Conservation (phyloP, 2,113 vertebrate species). For the Piprites chloris region DNA sequence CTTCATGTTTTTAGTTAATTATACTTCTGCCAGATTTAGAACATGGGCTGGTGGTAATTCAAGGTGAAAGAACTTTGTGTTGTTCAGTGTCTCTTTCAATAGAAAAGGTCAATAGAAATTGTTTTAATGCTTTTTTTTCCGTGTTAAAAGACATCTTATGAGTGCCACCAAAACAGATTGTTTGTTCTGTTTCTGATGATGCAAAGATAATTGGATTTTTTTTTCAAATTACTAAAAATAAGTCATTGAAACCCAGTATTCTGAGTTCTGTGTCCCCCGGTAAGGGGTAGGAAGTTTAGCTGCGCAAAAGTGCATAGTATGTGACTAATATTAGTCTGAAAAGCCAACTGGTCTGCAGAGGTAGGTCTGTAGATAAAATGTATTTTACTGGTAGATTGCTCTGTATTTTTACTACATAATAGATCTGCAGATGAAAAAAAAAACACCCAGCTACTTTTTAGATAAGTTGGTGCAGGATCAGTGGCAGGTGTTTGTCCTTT, state of each 20-base stretch:
- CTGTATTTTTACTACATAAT: not conserved
- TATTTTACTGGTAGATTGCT: not conserved
- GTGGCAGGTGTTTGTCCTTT: not conserved
- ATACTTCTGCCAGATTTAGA: not conserved
- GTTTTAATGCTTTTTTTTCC: not conserved
- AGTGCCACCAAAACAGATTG: not conserved
- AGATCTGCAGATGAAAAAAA: not conserved
- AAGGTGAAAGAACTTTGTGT: not conserved
- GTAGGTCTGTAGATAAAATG: not conserved
- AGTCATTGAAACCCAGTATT: not conserved
- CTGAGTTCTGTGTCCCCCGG: not conserved
- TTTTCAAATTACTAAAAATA: not conserved
- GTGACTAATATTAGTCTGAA: not conserved
- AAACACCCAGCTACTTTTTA: not conserved
- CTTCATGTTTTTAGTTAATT: not conserved
- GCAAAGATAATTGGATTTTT: not conserved
- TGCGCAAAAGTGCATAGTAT: not conserved
- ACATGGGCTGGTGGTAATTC: not conserved
- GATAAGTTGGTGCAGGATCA: not conserved
- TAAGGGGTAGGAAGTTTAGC: not conserved
- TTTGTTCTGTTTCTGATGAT: not conserved
- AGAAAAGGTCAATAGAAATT: not conserved
- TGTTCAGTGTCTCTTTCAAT: not conserved
- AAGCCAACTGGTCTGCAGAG: not conserved
- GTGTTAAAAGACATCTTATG: not conserved